phyloP scores from a whole-genome alignment of 2,113 vertebrate genomes.

The Hucho hucho region DNA sequence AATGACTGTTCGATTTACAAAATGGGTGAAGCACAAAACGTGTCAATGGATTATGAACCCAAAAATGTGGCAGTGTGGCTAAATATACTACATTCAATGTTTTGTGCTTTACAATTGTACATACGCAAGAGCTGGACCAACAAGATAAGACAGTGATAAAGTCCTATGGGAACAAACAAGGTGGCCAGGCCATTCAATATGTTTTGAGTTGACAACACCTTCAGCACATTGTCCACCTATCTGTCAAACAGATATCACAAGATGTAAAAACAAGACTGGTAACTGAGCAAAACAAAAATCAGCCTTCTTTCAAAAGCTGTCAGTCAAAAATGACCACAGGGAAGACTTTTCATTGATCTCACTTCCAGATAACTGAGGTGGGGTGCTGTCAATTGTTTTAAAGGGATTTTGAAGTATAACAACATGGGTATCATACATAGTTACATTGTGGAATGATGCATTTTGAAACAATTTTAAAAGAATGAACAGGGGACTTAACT shows the following conservation, averaged over 20 bases:
- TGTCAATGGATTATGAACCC: too few species aligned
- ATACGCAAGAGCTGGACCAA: background rate
- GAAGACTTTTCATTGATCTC: background rate
- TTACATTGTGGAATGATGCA: background rate
- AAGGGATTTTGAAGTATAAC: background rate
- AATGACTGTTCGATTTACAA: background rate
- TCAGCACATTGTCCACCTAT: background rate
- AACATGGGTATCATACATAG: background rate
- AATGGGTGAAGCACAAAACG: background rate
- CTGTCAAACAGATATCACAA: background rate
- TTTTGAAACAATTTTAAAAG: background rate
- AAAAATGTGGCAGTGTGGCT: background rate
- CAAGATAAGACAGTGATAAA: background rate
- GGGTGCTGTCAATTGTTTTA: background rate
- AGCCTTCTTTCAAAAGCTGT: background rate
- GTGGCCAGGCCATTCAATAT: background rate
- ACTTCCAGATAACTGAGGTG: background rate
- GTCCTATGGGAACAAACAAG: background rate
- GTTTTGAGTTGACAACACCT: background rate
- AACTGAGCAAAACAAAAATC: background rate
- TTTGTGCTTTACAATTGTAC: background rate
- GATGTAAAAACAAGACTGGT: background rate
- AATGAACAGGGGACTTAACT: background rate
- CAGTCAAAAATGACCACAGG: background rate
- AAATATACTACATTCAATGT: constrained; percentile 5